Conservation (phyloP, 1,140 invertebrate genomes). For the Drosophila pachea region DNA sequence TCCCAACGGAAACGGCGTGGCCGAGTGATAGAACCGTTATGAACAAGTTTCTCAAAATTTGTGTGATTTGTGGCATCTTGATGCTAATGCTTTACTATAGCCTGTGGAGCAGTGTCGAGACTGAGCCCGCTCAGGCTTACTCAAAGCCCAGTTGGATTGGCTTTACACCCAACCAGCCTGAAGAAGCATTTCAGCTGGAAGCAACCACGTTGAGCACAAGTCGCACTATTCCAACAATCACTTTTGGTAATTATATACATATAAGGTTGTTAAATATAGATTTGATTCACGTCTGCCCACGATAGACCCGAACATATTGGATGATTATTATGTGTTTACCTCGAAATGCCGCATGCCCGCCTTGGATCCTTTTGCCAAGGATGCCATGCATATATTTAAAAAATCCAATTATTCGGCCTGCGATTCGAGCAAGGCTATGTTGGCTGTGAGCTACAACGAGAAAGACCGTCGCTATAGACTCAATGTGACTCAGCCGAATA, state of each 20-base stretch:
- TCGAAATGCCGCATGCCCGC: slow-evolving; percentile 83
- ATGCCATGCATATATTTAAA: slow-evolving; percentile 82
- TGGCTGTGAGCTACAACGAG: slow-evolving; percentile 71
- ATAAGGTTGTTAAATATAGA: background rate
- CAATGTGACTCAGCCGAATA: slow-evolving; percentile 51
- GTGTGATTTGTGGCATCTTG: slow-evolving; percentile 2
- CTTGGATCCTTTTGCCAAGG: slow-evolving; percentile 83
- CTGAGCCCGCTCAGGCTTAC: background rate
- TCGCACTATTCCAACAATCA: no score
- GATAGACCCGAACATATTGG: slow-evolving; percentile 12
- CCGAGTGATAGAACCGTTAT: background rate
- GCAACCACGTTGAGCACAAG: no score
- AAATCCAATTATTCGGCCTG: slow-evolving; percentile 81
- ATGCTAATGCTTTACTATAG: slow-evolving; percentile 24
- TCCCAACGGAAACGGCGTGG: slow-evolving; percentile 14
- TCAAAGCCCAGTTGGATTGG: background rate
- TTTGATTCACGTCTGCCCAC: background rate
- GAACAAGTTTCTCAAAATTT: slow-evolving; percentile 3
- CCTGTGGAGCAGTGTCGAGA: background rate
- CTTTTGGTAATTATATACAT: slow-evolving; percentile 4
- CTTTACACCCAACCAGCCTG: no score
- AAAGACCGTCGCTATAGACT: slow-evolving; percentile 42
- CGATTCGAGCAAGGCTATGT: slow-evolving; percentile 79
- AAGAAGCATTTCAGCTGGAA: no score
- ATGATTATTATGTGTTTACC: slow-evolving; percentile 55